Percentiles rank a stretch among this genome's conserved stretches.
Evolutionary conservation across 1,140 invertebrate species (phyloP).

Genomic region (Drosophila nikananu): DNA sequence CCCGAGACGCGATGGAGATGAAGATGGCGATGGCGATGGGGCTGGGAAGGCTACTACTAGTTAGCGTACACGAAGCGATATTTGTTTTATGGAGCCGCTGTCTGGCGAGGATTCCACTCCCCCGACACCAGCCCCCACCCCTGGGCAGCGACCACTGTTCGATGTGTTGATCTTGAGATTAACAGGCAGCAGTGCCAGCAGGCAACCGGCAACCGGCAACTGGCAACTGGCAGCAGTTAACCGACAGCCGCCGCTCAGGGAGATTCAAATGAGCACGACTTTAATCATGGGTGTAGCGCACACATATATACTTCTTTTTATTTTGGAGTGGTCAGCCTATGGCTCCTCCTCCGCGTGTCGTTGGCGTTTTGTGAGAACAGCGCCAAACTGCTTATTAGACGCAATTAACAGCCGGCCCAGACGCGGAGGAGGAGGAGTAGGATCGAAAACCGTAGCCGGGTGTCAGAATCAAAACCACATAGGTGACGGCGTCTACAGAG

Average conservation of each 20-base stretch:
- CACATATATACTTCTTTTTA: slow-evolving; percentile 21
- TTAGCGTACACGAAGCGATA: slow-evolving; percentile 75
- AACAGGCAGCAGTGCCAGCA: slow-evolving; percentile 67
- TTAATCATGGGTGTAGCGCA: slow-evolving; percentile 70
- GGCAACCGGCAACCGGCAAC: slow-evolving; percentile 25
- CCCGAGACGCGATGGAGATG: slow-evolving; percentile 31
- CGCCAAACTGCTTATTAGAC: slow-evolving; percentile 82
- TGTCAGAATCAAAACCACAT: slow-evolving; percentile 61
- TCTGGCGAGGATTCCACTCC: slow-evolving; percentile 35
- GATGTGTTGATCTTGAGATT: slow-evolving; percentile 83
- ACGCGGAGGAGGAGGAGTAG: slow-evolving; percentile 11
- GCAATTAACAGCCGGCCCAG: slow-evolving; percentile 76
- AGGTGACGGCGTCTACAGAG: slow-evolving; percentile 50
- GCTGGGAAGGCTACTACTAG: slow-evolving; percentile 66
- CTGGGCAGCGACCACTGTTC: slow-evolving; percentile 24
- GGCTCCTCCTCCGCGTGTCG: slow-evolving; percentile 54
- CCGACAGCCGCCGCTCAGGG: slow-evolving; percentile 52
- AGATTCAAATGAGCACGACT: slow-evolving; percentile 81
- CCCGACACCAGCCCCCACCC: slow-evolving; percentile 32
- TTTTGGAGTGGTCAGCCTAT: slow-evolving; percentile 46
- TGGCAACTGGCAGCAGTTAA: slow-evolving; percentile 42
- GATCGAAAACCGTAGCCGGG: slow-evolving; percentile 30
- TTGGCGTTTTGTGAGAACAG: slow-evolving; percentile 82
- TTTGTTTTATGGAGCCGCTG: slow-evolving; percentile 79
- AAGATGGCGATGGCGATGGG: slow-evolving; percentile 39